phyloP scores from a whole-genome alignment of 2,888 invertebrate genomes.

The Drosophila longiperda region DNA sequence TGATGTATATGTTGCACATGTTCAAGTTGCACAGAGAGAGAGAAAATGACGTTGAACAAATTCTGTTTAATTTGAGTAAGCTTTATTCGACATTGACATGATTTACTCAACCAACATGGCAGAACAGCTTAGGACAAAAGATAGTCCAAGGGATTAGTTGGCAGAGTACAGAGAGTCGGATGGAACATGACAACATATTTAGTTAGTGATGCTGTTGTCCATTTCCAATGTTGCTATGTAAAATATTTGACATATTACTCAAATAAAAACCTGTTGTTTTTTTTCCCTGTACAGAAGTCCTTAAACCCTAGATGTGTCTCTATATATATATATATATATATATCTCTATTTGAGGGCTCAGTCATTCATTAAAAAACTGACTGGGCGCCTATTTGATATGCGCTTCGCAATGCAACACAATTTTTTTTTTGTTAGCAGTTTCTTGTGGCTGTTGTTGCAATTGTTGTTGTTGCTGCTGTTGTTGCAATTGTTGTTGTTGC shows the following conservation, averaged over 20 bases:
- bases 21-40: neutral
- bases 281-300: conserved; percentile 20
- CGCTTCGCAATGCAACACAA: conserved; percentile 53
- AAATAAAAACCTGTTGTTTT: neutral
- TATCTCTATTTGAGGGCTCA: conserved; percentile 22
- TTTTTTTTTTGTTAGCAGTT: neutral
- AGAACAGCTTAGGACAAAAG: neutral
- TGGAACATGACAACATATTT: neutral
- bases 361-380: conserved; percentile 73
- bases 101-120: neutral
- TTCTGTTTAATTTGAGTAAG: neutral
- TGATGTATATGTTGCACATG: neutral
- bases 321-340: neutral
- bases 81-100: neutral
- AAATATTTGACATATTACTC: neutral
- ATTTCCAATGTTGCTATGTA: neutral
- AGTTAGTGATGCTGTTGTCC: neutral
- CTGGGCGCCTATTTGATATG: conserved; percentile 66
- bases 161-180: neutral
- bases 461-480: conserved; percentile 16
- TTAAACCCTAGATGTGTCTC: conserved; percentile 18
- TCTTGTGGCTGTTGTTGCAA: conserved; percentile 30
- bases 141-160: too few relatives aligned
- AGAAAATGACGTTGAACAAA: neutral
- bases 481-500: conserved; percentile 15